phyloP scores from a whole-genome alignment of 2,888 invertebrate species.

The Falcaria lacertinaria region DNA sequence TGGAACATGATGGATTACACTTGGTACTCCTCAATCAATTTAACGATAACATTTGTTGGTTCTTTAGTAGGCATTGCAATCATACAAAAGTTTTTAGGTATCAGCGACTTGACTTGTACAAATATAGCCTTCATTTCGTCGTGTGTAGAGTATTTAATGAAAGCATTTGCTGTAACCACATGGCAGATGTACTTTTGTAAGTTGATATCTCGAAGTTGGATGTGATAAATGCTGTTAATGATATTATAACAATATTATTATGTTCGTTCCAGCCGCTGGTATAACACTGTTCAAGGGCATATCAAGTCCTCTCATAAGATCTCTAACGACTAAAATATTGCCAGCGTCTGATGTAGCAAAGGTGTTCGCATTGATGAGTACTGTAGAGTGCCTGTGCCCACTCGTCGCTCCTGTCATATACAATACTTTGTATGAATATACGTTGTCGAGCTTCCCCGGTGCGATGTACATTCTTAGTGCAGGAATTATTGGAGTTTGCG shows the following conservation, averaged over 20 bases:
- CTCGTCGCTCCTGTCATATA: slow-evolving; percentile 82
- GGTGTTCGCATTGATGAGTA: slow-evolving; percentile 84
- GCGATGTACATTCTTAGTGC: slow-evolving; percentile 79
- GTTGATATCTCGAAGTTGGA: slow-evolving; percentile 14
- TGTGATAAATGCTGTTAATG: neutral
- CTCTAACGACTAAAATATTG: slow-evolving; percentile 81
- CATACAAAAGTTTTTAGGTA: slow-evolving; percentile 66
- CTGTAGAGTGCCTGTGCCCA: slow-evolving; percentile 81
- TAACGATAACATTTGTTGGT: slow-evolving; percentile 76
- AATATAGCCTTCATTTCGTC: slow-evolving; percentile 50
- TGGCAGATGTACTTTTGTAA: slow-evolving; percentile 79
- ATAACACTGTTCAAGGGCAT: slow-evolving; percentile 74
- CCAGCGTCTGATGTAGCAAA: slow-evolving; percentile 82
- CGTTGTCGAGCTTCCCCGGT: slow-evolving; percentile 78
- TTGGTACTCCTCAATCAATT: slow-evolving; percentile 72
- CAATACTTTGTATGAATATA: slow-evolving; percentile 81
- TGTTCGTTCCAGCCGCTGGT: slow-evolving; percentile 52
- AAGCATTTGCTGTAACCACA: slow-evolving; percentile 43
- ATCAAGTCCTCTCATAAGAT: slow-evolving; percentile 77
- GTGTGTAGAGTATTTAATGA: slow-evolving; percentile 51
- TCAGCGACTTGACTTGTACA: slow-evolving; percentile 61
- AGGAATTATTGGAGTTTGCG: slow-evolving; percentile 56
- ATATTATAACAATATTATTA: neutral
- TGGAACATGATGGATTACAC: slow-evolving; percentile 84
- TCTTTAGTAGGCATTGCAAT: slow-evolving; percentile 78